Conservation (phyloP, 2,888 invertebrate genomes). For the Coronaproctus castanopsis region DNA sequence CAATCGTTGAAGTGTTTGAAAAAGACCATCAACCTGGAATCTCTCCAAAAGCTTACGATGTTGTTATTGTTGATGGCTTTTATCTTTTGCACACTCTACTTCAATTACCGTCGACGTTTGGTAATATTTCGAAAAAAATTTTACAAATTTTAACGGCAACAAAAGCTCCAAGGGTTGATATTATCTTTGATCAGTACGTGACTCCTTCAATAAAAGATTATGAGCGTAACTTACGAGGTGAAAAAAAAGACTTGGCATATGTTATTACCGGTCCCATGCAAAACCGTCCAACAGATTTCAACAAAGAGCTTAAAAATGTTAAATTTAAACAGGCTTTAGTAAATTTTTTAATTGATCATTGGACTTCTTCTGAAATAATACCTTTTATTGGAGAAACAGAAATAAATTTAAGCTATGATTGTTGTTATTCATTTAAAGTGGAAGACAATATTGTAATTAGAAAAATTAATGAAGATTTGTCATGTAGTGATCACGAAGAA, state of each 20-base stretch:
- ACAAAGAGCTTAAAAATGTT: slow-evolving; percentile 17
- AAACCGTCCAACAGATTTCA: slow-evolving; percentile 16
- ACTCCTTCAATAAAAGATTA: slow-evolving; percentile 20
- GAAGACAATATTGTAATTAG: too few relatives aligned
- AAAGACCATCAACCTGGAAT: slow-evolving; percentile 2
- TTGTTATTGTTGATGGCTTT: slow-evolving; percentile 16
- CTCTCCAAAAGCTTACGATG: slow-evolving; percentile 10
- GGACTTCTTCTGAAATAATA: too few relatives aligned
- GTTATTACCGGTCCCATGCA: too few relatives aligned
- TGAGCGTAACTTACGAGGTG: too few relatives aligned
- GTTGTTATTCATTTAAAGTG: too few relatives aligned
- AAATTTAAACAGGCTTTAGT: slow-evolving; percentile 18
- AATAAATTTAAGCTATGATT: too few relatives aligned
- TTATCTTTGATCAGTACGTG: slow-evolving; percentile 18
- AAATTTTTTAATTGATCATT: too few relatives aligned
- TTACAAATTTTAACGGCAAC: slow-evolving; percentile 9
- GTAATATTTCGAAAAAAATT: slow-evolving; percentile 13
- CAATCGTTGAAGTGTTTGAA: slow-evolving; percentile 18
- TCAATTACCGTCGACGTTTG: slow-evolving; percentile 17
- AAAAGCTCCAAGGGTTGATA: slow-evolving; percentile 13
- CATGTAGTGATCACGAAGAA: too few relatives aligned
- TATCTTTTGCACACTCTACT: slow-evolving; percentile 15
- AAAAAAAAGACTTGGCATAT: too few relatives aligned
- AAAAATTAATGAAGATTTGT: too few relatives aligned
- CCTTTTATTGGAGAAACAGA: too few relatives aligned